These are phyloP conservation scores for Pogonophryne albipinna DNA, from an alignment of 2,797 vertebrate species.

Conservation along the genomic window DNA sequence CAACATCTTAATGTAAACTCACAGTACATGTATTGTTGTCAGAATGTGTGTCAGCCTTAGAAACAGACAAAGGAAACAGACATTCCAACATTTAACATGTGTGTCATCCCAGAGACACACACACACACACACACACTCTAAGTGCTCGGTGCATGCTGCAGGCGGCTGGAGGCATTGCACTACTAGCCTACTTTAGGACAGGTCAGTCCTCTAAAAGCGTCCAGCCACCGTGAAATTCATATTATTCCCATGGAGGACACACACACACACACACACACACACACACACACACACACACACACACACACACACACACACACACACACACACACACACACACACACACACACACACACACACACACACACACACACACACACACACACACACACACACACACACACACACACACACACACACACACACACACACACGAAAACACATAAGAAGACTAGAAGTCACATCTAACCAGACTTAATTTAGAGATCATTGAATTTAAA, in stretches of 20 bases:
- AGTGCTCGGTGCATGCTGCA: constrained; percentile 61
- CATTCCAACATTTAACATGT: constrained; percentile 46
- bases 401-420: background rate
- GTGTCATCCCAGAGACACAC: constrained; percentile 11
- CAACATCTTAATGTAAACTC: too few relatives aligned
- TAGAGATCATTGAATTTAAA: background rate
- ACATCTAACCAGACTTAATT: background rate
- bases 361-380: background rate
- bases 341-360: background rate
- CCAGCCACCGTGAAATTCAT: constrained; percentile 77
- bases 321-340: constrained; percentile 29
- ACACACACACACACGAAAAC: background rate
- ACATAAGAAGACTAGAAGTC: background rate
- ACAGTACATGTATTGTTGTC: too few relatives aligned
- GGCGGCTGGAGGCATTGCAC: constrained; percentile 60
- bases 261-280: constrained; percentile 26
- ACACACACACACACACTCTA: constrained; percentile 37
- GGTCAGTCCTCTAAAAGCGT: constrained; percentile 74
- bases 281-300: constrained; percentile 31
- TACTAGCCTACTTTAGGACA: constrained; percentile 77
- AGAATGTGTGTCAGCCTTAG: constrained; percentile 1
- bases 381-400: background rate
- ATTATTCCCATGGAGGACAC: constrained; percentile 62
- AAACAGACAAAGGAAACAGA: constrained; percentile 19
- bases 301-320: constrained; percentile 19